These are phyloP conservation scores for Eristalis intricaria DNA, from an alignment of 2,888 invertebrate genomes.

Conservation along the genomic window DNA sequence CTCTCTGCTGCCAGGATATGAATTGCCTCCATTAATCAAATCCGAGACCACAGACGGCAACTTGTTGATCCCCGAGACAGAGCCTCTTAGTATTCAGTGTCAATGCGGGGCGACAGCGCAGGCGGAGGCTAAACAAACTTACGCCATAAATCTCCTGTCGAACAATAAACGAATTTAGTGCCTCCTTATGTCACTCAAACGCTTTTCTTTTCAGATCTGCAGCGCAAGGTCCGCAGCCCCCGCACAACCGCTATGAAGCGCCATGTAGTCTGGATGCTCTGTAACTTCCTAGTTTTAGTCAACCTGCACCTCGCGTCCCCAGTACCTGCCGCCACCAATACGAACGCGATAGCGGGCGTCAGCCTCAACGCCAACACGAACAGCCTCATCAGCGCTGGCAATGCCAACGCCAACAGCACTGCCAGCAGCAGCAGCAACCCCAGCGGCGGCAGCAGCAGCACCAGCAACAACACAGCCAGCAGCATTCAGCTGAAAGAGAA, in stretches of 20 bases:
- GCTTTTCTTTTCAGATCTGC: slow-evolving; percentile 41
- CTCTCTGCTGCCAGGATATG: slow-evolving; percentile 40
- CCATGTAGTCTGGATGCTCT: slow-evolving; percentile 59
- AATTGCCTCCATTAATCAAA: slow-evolving; percentile 68
- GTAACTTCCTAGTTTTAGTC: slow-evolving; percentile 50
- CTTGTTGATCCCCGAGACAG: slow-evolving; percentile 56
- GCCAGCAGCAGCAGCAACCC: slow-evolving; percentile 36
- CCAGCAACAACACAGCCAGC: slow-evolving; percentile 72
- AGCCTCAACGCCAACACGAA: slow-evolving; percentile 51
- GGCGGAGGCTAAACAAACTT: slow-evolving; percentile 42
- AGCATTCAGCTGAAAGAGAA: slow-evolving; percentile 77
- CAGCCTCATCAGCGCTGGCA: slow-evolving; percentile 31
- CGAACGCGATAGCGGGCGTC: slow-evolving; percentile 43
- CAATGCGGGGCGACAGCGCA: not conserved
- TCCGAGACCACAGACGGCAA: slow-evolving; percentile 55
- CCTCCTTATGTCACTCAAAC: not conserved
- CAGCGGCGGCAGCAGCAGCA: slow-evolving; percentile 74
- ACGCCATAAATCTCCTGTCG: slow-evolving; percentile 57
- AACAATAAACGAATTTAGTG: slow-evolving; percentile 50
- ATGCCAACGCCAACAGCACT: slow-evolving; percentile 21
- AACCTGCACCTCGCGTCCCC: slow-evolving; percentile 59
- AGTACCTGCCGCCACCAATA: slow-evolving; percentile 62
- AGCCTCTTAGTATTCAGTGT: slow-evolving; percentile 58
- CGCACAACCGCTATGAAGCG: slow-evolving; percentile 46
- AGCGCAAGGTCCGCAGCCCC: not conserved